Percentiles rank a stretch among this genome's conserved stretches.
phyloP scores from a whole-genome alignment of 2,113 vertebrate species.

The Mastomys coucha region DNA sequence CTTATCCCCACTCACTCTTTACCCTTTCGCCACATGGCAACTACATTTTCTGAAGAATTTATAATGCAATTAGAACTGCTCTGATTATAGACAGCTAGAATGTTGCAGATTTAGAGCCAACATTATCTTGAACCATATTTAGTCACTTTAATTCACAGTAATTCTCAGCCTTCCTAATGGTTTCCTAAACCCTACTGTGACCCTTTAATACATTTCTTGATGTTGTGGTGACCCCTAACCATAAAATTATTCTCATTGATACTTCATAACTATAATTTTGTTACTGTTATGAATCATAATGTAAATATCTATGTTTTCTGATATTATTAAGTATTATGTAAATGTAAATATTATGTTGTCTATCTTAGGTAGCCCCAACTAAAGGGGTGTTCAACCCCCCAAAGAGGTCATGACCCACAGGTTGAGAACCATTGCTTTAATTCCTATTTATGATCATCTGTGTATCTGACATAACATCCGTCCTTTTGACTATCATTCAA shows the following conservation, averaged over 20 bases:
- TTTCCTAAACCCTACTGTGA: not conserved
- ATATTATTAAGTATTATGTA: too few relatives aligned
- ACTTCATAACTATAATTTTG: not conserved
- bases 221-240: not conserved
- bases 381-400: not conserved
- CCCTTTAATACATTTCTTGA: not conserved
- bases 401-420: not conserved
- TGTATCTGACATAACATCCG: not conserved
- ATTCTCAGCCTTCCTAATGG: not conserved
- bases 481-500: not conserved
- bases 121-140: not conserved
- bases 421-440: not conserved
- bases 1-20: not conserved
- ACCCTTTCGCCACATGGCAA: not conserved
- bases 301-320: not conserved
- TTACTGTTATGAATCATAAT: not conserved
- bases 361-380: not conserved
- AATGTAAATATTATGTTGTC: not conserved
- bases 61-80: not conserved
- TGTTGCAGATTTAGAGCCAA: not conserved
- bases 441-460: not conserved
- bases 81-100: not conserved
- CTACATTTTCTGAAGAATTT: not conserved
- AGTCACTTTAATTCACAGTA: not conserved
- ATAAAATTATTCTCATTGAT: not conserved